These are phyloP conservation scores for Pelmatolapia mariae DNA, from an alignment of 2,113 vertebrate species.

Conservation along the genomic window DNA sequence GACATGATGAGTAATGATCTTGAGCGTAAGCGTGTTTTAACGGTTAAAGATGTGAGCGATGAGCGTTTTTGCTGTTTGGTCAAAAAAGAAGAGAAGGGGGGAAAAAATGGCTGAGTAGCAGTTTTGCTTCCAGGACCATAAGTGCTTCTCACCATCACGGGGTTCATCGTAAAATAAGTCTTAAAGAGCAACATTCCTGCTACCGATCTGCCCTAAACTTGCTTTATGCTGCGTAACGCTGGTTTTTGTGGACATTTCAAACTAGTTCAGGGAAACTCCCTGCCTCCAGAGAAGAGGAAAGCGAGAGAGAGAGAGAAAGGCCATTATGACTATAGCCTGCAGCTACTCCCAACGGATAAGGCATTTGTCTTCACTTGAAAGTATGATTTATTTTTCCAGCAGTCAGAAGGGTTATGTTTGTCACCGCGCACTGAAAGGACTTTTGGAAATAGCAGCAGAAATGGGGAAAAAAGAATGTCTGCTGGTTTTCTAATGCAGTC, in stretches of 20 bases:
- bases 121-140: not conserved
- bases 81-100: not conserved
- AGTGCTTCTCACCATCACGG: not conserved
- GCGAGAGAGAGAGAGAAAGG: conserved; percentile 10
- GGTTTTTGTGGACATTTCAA: conserved; percentile 35
- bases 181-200: not conserved
- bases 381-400: conserved; percentile 73
- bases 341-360: conserved; percentile 64
- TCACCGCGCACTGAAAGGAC: conserved; percentile 61
- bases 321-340: conserved; percentile 64
- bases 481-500: conserved; percentile 11
- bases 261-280: conserved; percentile 59
- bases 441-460: conserved; percentile 62
- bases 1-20: conserved; percentile 32
- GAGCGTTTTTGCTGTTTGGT: not conserved
- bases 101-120: not conserved
- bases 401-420: conserved; percentile 69
- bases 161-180: not conserved
- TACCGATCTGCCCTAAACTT: not conserved
- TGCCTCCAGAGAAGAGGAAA: conserved; percentile 34
- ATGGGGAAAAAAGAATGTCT: not conserved
- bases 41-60: conserved; percentile 13
- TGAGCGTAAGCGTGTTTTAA: conserved; percentile 25
- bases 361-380: conserved; percentile 74
- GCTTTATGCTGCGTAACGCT: conserved; percentile 25